Conservation (phyloP, 2,888 invertebrate species). For the Pheosia tremula region DNA sequence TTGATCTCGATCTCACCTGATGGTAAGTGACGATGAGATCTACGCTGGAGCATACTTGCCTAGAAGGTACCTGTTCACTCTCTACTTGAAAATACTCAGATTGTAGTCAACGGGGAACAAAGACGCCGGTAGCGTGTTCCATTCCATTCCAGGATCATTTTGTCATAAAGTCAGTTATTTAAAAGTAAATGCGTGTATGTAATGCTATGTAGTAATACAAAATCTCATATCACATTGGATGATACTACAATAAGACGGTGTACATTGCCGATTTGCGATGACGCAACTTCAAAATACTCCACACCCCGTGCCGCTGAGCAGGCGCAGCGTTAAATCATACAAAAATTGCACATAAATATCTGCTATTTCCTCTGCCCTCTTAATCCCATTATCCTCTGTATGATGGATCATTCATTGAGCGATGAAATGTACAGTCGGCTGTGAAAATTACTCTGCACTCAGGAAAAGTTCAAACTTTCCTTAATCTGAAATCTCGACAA, state of each 20-base stretch:
- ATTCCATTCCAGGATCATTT: too few relatives aligned
- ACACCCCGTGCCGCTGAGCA: not conserved
- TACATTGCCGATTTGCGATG: not conserved
- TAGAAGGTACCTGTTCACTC: too few relatives aligned
- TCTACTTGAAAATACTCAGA: too few relatives aligned
- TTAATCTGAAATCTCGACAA: too few relatives aligned
- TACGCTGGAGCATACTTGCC: too few relatives aligned
- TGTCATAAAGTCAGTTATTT: too few relatives aligned
- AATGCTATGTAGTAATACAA: not conserved
- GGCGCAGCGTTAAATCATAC: slow-evolving; percentile 44
- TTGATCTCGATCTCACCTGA: too few relatives aligned
- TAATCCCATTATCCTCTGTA: slow-evolving; percentile 61
- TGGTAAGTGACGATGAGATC: too few relatives aligned
- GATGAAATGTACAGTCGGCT: slow-evolving; percentile 47
- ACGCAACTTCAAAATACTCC: not conserved
- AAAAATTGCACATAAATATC: slow-evolving; percentile 47
- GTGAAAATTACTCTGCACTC: not conserved
- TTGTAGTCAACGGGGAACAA: too few relatives aligned
- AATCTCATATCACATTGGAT: not conserved
- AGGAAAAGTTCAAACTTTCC: too few relatives aligned
- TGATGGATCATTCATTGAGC: slow-evolving; percentile 60
- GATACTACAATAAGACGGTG: not conserved
- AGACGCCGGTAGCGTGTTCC: too few relatives aligned
- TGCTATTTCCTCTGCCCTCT: slow-evolving; percentile 64
- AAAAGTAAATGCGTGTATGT: too few relatives aligned